Base-by-base conservation (phyloP, 2,888 invertebrate species). In the Slavum lentiscoides region DNA sequence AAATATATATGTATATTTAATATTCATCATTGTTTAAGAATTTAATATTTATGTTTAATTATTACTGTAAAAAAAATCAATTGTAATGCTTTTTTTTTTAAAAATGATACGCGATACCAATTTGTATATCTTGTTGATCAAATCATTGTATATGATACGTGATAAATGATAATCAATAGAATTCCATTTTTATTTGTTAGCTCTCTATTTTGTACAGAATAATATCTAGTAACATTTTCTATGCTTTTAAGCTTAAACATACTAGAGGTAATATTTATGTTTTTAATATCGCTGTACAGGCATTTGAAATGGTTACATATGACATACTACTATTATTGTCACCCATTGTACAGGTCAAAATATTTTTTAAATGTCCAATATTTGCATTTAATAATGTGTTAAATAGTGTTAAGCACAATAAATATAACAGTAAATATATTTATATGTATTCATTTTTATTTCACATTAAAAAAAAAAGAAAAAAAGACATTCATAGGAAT, bases 371-470 rank as follows among this genome's bases (percentile, higher is more conserved):
- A 55, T 59, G 23, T 67, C 21, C 21, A 67, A 43, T 49, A 68
- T 59, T 49, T 68, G 75, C 67, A 59, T 76, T 75, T 69, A 19
- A 55, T 69, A 19, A 69, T 69, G 53, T 53, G 43, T 13, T 49
- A 49, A 49, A 11, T 3, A 11, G 6, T 43, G 39, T 58, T 75
- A 75, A 67, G 67, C 75, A 59, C 67, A 76, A 76, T 30, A 76
- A 15, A 59, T 49, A 49, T 13, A 49, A 49, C 13, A 49, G 15
- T 13, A 13, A 49, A 43, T 43, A 43, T 43, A 43, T 43, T 43
- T 9, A 9, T 39, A 39, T 39, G 7, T 59, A n/a, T 59, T n/a
- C 21, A n/a, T 59, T 21, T 59, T 21, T 21, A 59, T n/a, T 30
- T 19, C 15, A 49, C 21, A 67, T 21, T 15, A 15, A 67, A 49